These are phyloP conservation scores for Xerus rutilus DNA, from an alignment of 2,797 vertebrate genomes.

Conservation along the genomic window DNA sequence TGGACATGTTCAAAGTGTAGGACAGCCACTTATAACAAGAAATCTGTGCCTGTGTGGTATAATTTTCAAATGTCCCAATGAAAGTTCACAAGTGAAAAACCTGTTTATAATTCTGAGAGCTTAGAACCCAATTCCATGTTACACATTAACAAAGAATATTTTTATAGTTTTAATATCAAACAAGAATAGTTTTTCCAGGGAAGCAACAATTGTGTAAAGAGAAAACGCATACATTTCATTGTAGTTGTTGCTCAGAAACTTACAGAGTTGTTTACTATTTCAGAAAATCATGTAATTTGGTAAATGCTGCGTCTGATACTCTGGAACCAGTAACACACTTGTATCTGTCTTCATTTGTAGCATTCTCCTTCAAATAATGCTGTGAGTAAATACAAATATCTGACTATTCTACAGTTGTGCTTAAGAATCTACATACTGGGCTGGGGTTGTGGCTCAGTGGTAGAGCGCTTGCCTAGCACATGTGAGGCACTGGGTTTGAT, in stretches of 20 bases:
- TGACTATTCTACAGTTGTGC: background rate
- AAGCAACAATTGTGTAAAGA: background rate
- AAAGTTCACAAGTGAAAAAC: conserved; percentile 9
- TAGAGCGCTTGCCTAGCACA: too few relatives aligned
- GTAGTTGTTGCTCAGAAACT: background rate
- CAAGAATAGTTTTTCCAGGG: conserved; percentile 35
- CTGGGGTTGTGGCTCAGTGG: too few relatives aligned
- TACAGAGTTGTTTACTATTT: conserved; percentile 20
- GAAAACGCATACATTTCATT: conserved; percentile 18
- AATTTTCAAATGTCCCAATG: conserved; percentile 35
- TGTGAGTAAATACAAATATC: conserved; percentile 15
- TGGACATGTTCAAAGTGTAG: background rate
- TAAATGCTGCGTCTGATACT: background rate
- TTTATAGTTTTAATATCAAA: conserved; percentile 46
- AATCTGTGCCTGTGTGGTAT: background rate
- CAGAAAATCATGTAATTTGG: conserved; percentile 32
- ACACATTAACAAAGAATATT: conserved; percentile 2
- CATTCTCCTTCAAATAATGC: conserved; percentile 5
- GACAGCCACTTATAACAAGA: background rate
- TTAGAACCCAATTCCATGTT: conserved; percentile 18
- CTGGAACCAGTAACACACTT: background rate
- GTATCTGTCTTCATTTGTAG: background rate
- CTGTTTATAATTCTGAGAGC: conserved; percentile 22
- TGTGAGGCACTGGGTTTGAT: too few relatives aligned
- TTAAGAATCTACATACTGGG: background rate